Conservation (phyloP, 2,888 invertebrate genomes). For the Pseudeuparius sepicola region DNA sequence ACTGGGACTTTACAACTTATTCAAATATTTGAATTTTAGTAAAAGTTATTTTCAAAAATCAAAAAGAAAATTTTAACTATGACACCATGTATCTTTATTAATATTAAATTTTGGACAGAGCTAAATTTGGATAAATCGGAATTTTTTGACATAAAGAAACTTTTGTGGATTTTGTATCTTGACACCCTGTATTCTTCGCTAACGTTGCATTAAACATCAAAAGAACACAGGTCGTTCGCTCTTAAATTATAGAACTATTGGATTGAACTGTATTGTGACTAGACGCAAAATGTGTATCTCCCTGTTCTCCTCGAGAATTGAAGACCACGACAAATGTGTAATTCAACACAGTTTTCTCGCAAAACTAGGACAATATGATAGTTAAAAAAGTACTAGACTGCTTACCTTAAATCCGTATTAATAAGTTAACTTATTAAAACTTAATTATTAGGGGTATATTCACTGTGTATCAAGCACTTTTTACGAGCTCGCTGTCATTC, state of each 20-base stretch:
- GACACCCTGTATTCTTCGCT: no score
- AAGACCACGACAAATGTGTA: conserved; percentile 1
- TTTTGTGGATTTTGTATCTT: no score
- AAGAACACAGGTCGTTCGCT: not conserved
- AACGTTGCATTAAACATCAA: conserved; percentile 1
- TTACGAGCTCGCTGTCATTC: conserved; percentile 2
- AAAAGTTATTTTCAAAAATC: conserved; percentile 1
- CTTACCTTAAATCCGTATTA: conserved; percentile 3
- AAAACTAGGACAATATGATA: conserved; percentile 2
- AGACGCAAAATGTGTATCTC: conserved; percentile 2
- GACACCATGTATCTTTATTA: no score
- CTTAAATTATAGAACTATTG: conserved; percentile 2
- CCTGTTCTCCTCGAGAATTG: not conserved
- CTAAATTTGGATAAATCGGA: no score
- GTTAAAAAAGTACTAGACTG: not conserved
- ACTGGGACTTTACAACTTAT: no score
- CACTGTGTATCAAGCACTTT: conserved; percentile 2
- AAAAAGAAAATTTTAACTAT: not conserved
- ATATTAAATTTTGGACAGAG: no score
- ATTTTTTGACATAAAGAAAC: no score
- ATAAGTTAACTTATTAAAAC: conserved; percentile 1
- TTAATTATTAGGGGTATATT: conserved; percentile 2
- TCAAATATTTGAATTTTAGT: no score
- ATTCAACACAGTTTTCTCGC: not conserved
- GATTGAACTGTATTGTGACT: conserved; percentile 3